A percentile compares a stretch with the other conserved stretches of the same genome.
Evolutionary conservation across 2,113 vertebrate species (phyloP).

Genomic region (Climacteris rufus): DNA sequence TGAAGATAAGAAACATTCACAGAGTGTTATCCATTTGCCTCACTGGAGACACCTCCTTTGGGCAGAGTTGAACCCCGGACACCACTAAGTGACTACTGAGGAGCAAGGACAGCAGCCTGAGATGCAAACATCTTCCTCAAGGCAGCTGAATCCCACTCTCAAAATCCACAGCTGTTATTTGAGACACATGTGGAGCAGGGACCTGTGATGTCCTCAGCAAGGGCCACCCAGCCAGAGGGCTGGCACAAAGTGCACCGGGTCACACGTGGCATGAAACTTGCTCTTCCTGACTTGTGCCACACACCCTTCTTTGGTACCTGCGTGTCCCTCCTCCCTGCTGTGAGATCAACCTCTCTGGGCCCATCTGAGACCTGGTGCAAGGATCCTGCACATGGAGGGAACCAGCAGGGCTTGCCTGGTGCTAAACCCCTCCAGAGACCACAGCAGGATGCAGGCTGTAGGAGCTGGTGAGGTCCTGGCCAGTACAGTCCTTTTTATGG

Average conservation of each 20-base stretch:
- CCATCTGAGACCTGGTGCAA: accelerated
- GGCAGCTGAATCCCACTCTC: background rate
- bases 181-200: background rate
- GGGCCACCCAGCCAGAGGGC: background rate
- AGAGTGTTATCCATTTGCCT: accelerated
- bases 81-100: background rate
- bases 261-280: background rate
- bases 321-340: background rate
- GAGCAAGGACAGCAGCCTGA: background rate
- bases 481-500: background rate
- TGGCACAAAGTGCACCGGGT: background rate
- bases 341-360: accelerated
- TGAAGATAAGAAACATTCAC: background rate
- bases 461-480: background rate
- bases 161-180: background rate
- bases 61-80: background rate
- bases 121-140: background rate
- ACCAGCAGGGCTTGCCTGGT: background rate
- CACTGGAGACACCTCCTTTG: background rate
- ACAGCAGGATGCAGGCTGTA: background rate
- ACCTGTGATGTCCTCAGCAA: background rate
- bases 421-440: background rate
- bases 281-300: background rate
- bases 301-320: background rate
- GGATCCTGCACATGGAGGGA: background rate